Base-by-base conservation (phyloP, 2,113 vertebrate species). In the Leptobrachium leishanense region DNA sequence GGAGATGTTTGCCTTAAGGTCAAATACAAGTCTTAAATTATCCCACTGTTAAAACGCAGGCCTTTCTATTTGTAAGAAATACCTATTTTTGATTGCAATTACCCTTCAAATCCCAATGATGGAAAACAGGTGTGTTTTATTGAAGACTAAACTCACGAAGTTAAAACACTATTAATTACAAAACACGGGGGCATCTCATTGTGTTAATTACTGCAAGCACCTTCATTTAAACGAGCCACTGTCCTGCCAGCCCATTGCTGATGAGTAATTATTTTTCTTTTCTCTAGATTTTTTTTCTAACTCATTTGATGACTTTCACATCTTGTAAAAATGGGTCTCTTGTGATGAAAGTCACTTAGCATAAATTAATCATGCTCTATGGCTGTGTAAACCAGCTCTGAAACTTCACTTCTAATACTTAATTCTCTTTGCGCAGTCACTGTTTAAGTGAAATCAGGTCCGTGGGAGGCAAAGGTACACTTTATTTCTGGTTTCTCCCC, bases 301-400 rank as follows among this genome's bases (percentile, higher is more conserved):
- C 54, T 67, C 64, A 80, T 80, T 80, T 80, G 63, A 80, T 80
- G 76, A 79, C 41, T 80, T 80, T 42, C 63, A 44, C 64, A 68
- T 80, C 77, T 80, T 74, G 77, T 74, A 73, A 80, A 74, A 73
- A 67, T 59, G 63, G 77, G 77, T 80, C 77, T 80, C 77, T 80
- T 53, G 70, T 59, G 70, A 80, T 74, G 71, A 73, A 74, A 80
- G 77, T 57, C 63, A 80, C 66, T 80, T 80, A 73, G 71, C 77
- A 80, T 80, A 74, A 74, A 80, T 80, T 80, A 74, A 68, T 73
- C 55, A 46, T 43, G 63, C 20, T 55, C 70, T 73, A 67, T 68
- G 20, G 53, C 63, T 79, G 46, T 80, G 54, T 79, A 31, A 65
- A 72, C 69, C 46, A 66, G 46, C 15, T 44, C 41, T n/a, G 55